Evolutionary conservation across 2,797 vertebrate genomes (phyloP).

Genomic region (Decapterus maruadsi): DNA sequence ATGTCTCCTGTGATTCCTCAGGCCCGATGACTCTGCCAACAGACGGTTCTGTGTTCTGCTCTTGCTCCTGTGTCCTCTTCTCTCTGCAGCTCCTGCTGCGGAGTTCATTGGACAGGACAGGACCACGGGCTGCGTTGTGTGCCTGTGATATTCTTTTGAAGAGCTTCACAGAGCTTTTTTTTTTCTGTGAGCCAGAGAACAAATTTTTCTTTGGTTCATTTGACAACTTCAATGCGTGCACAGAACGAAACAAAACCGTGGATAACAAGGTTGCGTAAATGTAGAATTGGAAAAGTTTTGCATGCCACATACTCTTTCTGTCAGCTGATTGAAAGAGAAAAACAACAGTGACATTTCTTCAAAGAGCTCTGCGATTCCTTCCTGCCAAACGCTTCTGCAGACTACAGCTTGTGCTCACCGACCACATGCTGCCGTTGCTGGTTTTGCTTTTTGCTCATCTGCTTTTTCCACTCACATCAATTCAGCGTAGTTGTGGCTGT

Average conservation of each 20-base stretch:
- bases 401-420: background rate
- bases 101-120: slow-evolving; percentile 29
- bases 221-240: background rate
- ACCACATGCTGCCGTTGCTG: background rate
- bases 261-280: background rate
- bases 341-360: slow-evolving; percentile 6
- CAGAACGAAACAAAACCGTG: background rate
- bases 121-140: background rate
- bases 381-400: slow-evolving; percentile 3
- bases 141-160: slow-evolving; percentile 25
- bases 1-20: slow-evolving; percentile 37
- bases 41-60: slow-evolving; percentile 41
- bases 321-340: background rate
- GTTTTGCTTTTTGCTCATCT: background rate
- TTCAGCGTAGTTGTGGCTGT: background rate
- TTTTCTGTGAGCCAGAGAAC: background rate
- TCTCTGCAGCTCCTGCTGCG: slow-evolving; percentile 16
- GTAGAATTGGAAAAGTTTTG: slow-evolving; percentile 1
- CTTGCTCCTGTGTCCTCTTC: slow-evolving; percentile 12
- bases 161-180: slow-evolving; percentile 22
- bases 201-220: slow-evolving; percentile 6
- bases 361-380: background rate
- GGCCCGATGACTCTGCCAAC: slow-evolving; percentile 23
- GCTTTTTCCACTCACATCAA: background rate
- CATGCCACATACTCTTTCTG: background rate